Conservation (phyloP, 30 jellyfish, hydroid and myxozoan species). For the Pelagia noctiluca region DNA sequence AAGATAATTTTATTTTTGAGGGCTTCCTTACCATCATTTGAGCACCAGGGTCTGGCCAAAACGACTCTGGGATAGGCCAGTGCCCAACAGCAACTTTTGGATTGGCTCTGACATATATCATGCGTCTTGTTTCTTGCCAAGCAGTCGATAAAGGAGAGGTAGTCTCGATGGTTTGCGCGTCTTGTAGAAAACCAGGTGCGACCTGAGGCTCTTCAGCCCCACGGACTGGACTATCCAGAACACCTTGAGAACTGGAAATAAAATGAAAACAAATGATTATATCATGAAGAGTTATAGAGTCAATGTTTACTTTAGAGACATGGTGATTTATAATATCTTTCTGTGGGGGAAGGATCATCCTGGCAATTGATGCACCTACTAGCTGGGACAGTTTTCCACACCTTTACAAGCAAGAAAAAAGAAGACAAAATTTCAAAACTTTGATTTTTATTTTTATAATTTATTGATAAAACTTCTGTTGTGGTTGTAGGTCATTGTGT, state of each 20-base stretch:
- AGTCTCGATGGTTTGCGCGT: conserved; percentile 40
- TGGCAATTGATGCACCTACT: too few relatives aligned
- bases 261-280: background rate
- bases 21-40: conserved; percentile 73
- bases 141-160: conserved; percentile 77
- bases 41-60: conserved; percentile 98
- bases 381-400: too few relatives aligned
- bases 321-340: too few relatives aligned
- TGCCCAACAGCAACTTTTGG: conserved; percentile 95
- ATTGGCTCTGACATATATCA: conserved; percentile 91
- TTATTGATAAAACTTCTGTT: too few relatives aligned
- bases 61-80: conserved; percentile 99
- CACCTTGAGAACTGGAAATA: conserved; percentile 57
- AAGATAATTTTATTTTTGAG: too few relatives aligned
- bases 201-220: conserved; percentile 88
- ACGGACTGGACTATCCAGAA: conserved; percentile 88
- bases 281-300: too few relatives aligned
- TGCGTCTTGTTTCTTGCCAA: conserved; percentile 91
- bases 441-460: too few relatives aligned
- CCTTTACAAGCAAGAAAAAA: too few relatives aligned
- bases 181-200: conserved; percentile 16
- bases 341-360: too few relatives aligned
- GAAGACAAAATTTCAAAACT: too few relatives aligned
- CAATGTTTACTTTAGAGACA: too few relatives aligned
- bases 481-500: too few relatives aligned